phyloP scores from a whole-genome alignment of 2,888 invertebrate genomes.

The Drosophila sordidapex region DNA sequence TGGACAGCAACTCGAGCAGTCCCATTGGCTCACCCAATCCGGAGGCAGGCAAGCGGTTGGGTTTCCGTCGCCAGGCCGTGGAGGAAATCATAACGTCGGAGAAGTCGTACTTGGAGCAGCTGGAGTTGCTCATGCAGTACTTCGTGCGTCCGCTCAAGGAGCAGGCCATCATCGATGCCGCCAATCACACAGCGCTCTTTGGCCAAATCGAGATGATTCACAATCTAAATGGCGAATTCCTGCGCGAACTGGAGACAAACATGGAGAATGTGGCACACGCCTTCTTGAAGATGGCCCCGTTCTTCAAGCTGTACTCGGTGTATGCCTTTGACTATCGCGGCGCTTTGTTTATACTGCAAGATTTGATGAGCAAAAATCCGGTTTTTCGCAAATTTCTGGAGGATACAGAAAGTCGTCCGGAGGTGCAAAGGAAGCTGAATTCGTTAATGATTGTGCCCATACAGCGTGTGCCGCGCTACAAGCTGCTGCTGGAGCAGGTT shows the following conservation, averaged over 20 bases:
- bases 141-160: slow-evolving; percentile 87
- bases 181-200: slow-evolving; percentile 86
- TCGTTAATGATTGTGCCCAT: slow-evolving; percentile 91
- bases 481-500: slow-evolving; percentile 89
- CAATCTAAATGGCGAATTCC: slow-evolving; percentile 87
- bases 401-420: slow-evolving; percentile 89
- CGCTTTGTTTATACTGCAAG: slow-evolving; percentile 87
- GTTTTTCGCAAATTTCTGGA: slow-evolving; percentile 87
- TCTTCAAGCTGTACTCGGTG: slow-evolving; percentile 91
- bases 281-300: slow-evolving; percentile 90
- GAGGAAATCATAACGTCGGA: slow-evolving; percentile 90
- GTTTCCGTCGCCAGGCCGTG: slow-evolving; percentile 86
- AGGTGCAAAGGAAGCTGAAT: slow-evolving; percentile 89
- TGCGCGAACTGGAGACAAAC: slow-evolving; percentile 86
- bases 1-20: slow-evolving; percentile 84
- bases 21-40: slow-evolving; percentile 72
- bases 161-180: slow-evolving; percentile 85
- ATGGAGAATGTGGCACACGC: slow-evolving; percentile 88
- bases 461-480: slow-evolving; percentile 91
- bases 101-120: slow-evolving; percentile 88
- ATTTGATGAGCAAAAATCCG: slow-evolving; percentile 86
- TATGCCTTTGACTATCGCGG: slow-evolving; percentile 91
- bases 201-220: slow-evolving; percentile 88
- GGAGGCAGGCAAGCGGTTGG: slow-evolving; percentile 80
- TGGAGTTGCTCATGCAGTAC: slow-evolving; percentile 88